Conservation (phyloP, 2,113 vertebrate genomes). For the Boulengeromyrus knoepffleri region DNA sequence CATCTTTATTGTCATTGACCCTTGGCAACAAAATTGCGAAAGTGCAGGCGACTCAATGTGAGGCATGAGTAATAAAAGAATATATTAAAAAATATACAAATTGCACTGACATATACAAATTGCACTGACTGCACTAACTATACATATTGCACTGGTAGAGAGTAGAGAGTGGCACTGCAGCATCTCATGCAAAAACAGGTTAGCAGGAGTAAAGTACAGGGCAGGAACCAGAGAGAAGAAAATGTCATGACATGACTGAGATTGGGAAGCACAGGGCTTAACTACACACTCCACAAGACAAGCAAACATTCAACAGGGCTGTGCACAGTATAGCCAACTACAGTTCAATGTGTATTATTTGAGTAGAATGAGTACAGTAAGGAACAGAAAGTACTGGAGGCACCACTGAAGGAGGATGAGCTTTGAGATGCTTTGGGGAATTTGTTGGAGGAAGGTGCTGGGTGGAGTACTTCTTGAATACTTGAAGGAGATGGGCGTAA, state of each 20-base stretch:
- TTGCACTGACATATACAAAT: no score
- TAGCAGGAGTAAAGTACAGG: not conserved
- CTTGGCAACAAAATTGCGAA: no score
- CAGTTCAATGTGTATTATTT: not conserved
- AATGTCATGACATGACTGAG: not conserved
- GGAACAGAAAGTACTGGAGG: not conserved
- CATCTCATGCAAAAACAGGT: no score
- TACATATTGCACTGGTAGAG: no score
- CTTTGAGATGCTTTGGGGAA: not conserved
- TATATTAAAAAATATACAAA: no score
- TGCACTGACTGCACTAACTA: no score
- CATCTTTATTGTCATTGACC: no score
- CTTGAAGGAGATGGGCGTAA: not conserved
- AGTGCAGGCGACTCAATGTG: no score
- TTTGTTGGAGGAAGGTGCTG: not conserved
- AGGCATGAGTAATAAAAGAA: no score
- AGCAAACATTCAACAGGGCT: not conserved
- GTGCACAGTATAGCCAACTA: not conserved
- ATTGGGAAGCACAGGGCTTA: not conserved
- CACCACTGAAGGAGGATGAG: not conserved
- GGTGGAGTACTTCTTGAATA: not conserved
- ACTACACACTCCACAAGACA: not conserved
- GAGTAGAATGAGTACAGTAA: not conserved
- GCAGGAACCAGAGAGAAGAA: not conserved
- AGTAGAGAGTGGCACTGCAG: no score